Conservation (phyloP, 2,888 invertebrate species). For the Gastrophysa polygoni region DNA sequence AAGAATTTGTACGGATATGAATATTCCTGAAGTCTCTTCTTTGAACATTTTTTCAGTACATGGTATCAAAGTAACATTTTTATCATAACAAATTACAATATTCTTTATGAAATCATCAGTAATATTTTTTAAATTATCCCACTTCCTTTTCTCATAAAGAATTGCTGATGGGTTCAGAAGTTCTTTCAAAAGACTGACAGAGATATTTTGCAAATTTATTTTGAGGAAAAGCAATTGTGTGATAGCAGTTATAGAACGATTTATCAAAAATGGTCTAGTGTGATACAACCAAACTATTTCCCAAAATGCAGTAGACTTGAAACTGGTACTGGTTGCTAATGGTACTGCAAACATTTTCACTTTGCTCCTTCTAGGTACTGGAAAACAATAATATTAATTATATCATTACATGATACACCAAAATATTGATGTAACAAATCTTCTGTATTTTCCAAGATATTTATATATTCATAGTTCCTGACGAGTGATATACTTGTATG, state of each 20-base stretch:
- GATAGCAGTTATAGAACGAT: slow-evolving; percentile 71
- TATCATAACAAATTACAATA: slow-evolving; percentile 48
- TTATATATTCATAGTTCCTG: too few relatives aligned
- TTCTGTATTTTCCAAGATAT: too few relatives aligned
- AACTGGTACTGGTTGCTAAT: slow-evolving; percentile 49
- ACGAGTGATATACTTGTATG: too few relatives aligned
- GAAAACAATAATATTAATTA: too few relatives aligned
- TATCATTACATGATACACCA: too few relatives aligned
- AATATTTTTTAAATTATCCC: slow-evolving; percentile 45
- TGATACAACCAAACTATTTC: slow-evolving; percentile 67
- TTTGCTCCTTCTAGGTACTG: slow-evolving; percentile 43
- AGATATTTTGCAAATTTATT: slow-evolving; percentile 41
- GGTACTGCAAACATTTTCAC: slow-evolving; percentile 50
- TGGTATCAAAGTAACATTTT: slow-evolving; percentile 41
- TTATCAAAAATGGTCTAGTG: slow-evolving; percentile 73
- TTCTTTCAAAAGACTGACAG: slow-evolving; percentile 43
- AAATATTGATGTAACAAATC: too few relatives aligned
- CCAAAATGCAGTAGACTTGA: slow-evolving; percentile 65
- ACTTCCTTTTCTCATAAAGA: slow-evolving; percentile 51
- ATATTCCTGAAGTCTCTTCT: slow-evolving; percentile 43
- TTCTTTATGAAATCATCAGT: slow-evolving; percentile 45
- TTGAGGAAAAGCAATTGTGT: slow-evolving; percentile 47
- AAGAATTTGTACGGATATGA: slow-evolving; percentile 57
- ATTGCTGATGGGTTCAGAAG: slow-evolving; percentile 48
- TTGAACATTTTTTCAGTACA: slow-evolving; percentile 39